These are phyloP conservation scores for Lepisosteus osseus DNA, from an alignment of 2,113 vertebrate species.

Conservation along the genomic window DNA sequence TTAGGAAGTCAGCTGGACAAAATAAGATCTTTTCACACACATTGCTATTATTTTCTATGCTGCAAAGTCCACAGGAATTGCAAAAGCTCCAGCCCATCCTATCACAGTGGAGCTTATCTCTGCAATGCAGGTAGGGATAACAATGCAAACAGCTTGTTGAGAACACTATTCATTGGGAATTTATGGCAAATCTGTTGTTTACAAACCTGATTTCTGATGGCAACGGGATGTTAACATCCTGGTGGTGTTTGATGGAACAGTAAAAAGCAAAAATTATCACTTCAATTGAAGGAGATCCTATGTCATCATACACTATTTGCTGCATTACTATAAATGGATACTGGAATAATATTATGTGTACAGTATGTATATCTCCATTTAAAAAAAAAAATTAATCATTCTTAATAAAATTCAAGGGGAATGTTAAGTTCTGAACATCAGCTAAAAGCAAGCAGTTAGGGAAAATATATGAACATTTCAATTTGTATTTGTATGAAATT, in stretches of 20 bases:
- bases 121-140: conserved; percentile 50
- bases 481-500: too few species aligned
- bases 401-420: background rate
- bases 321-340: background rate
- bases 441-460: too few species aligned
- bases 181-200: conserved; percentile 29
- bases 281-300: background rate
- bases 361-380: background rate
- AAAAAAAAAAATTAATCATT: background rate
- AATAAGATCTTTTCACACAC: conserved; percentile 27
- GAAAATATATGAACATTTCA: too few species aligned
- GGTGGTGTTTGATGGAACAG: background rate
- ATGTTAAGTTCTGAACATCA: too few species aligned
- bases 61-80: conserved; percentile 59
- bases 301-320: background rate
- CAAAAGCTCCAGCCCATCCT: conserved; percentile 57
- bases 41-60: conserved; percentile 42
- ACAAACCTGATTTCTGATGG: conserved; percentile 27
- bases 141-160: conserved; percentile 43
- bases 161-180: conserved; percentile 25
- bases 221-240: conserved; percentile 3
- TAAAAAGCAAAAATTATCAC: background rate
- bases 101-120: conserved; percentile 60
- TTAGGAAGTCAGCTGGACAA: conserved; percentile 21
- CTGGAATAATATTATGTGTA: background rate